Evolutionary conservation across 2,113 vertebrate genomes (phyloP).

Genomic region (Lethenteron reissneri): DNA sequence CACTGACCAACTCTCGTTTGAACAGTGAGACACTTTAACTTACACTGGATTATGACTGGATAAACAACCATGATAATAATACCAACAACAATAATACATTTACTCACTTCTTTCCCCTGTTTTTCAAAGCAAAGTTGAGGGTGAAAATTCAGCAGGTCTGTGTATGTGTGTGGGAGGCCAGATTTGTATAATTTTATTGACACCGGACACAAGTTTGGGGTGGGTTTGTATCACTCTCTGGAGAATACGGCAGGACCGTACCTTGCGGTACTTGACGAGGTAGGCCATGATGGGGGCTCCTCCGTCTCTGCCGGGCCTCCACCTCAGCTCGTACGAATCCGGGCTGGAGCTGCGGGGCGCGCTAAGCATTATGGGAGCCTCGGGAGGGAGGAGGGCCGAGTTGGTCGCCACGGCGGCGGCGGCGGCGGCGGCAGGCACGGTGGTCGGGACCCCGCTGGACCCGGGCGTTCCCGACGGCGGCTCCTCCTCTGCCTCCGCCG

Average conservation of each 20-base stretch:
- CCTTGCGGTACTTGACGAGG: slow-evolving; percentile 89
- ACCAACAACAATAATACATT: neutral
- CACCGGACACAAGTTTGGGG: too few relatives aligned
- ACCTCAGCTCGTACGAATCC: slow-evolving; percentile 50
- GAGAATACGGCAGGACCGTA: slow-evolving; percentile 15
- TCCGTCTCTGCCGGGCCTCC: slow-evolving; percentile 53
- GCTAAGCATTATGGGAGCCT: slow-evolving; percentile 85
- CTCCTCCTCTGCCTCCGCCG: slow-evolving; percentile 18
- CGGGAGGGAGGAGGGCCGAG: slow-evolving; percentile 25
- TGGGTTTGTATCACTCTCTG: too few relatives aligned
- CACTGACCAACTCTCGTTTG: too few relatives aligned
- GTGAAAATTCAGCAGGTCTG: neutral
- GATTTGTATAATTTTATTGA: too few relatives aligned
- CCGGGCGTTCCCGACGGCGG: slow-evolving; percentile 22
- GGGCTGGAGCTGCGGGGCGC: slow-evolving; percentile 63
- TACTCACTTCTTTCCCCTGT: neutral
- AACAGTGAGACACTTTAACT: too few relatives aligned
- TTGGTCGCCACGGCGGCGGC: slow-evolving; percentile 14
- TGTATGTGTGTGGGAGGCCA: neutral
- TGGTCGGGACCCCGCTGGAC: slow-evolving; percentile 16
- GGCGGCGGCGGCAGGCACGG: slow-evolving; percentile 32
- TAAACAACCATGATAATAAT: too few relatives aligned
- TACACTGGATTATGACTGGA: too few relatives aligned
- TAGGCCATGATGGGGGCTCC: slow-evolving; percentile 62
- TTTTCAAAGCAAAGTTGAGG: neutral